A percentile compares a stretch with the other conserved stretches of the same genome.
These are phyloP conservation scores for Chymomyza fuscimana DNA, from an alignment of 2,888 invertebrate genomes.

Conservation along the genomic window DNA sequence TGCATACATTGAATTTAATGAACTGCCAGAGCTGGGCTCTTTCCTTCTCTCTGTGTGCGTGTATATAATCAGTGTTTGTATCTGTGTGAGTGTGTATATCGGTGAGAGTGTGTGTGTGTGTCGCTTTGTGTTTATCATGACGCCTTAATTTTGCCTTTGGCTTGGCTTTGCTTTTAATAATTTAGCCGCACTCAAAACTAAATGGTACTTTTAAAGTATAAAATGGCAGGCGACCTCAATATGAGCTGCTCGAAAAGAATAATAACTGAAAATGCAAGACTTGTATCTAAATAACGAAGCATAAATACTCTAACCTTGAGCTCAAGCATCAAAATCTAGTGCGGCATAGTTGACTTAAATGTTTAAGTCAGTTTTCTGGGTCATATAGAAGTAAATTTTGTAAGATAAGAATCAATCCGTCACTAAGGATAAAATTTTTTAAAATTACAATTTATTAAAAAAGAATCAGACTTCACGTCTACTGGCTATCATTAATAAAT, in stretches of 20 bases:
- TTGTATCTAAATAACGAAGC: neutral
- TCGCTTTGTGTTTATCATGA: neutral
- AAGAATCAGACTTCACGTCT: no score
- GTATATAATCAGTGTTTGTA: neutral
- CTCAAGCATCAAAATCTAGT: no score
- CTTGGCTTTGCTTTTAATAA: constrained; percentile 65
- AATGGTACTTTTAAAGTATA: constrained; percentile 68
- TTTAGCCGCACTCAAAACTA: constrained; percentile 58
- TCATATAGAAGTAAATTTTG: no score
- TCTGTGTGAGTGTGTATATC: constrained; percentile 16
- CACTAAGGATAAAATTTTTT: no score
- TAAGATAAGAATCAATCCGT: no score
- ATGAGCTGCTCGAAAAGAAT: constrained; percentile 33
- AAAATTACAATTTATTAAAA: no score
- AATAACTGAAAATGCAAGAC: constrained; percentile 25
- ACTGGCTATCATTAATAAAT: no score
- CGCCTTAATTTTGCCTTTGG: constrained; percentile 18
- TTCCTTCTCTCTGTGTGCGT: neutral
- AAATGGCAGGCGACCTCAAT: constrained; percentile 63
- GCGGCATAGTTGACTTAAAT: no score
- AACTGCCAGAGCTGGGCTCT: constrained; percentile 37
- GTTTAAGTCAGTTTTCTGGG: no score
- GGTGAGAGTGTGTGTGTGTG: constrained; percentile 17
- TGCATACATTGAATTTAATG: constrained; percentile 65
- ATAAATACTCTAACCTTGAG: neutral